Conservation (phyloP, 2,113 vertebrate species). For the Macheiramphus alcinus region DNA sequence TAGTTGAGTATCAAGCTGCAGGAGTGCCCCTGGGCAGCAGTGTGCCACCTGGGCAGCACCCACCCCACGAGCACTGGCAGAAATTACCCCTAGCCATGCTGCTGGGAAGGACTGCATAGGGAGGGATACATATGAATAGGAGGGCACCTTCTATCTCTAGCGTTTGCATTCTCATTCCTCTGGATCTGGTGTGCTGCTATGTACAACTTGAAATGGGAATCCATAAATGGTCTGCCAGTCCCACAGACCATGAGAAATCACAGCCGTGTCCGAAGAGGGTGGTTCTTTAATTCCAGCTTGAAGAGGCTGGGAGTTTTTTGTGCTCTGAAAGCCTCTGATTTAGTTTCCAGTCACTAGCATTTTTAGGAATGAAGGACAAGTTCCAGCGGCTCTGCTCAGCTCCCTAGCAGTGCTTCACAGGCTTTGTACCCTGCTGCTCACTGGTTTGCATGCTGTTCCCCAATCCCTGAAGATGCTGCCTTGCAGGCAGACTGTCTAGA, state of each 20-base stretch:
- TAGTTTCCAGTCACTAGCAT: not conserved
- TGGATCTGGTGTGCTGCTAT: not conserved
- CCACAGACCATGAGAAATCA: not conserved
- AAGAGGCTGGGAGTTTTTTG: not conserved
- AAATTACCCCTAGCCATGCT: not conserved
- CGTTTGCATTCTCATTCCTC: not conserved
- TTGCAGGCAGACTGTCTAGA: not conserved
- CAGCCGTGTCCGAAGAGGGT: not conserved
- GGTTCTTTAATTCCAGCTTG: not conserved
- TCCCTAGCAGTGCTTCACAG: not conserved
- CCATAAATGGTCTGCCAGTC: not conserved
- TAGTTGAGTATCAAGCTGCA: not conserved
- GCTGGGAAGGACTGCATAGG: not conserved
- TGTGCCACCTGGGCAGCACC: not conserved
- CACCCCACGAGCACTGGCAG: not conserved
- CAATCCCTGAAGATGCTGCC: not conserved
- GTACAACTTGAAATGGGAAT: not conserved
- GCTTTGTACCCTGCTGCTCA: not conserved
- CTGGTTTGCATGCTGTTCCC: not conserved
- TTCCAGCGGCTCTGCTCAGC: not conserved
- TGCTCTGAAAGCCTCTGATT: not conserved
- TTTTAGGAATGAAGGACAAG: not conserved
- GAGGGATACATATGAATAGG: fast-evolving
- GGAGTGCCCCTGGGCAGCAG: not conserved
- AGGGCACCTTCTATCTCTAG: not conserved